Conservation (phyloP, 2,888 invertebrate species). For the Dugesia japonica region DNA sequence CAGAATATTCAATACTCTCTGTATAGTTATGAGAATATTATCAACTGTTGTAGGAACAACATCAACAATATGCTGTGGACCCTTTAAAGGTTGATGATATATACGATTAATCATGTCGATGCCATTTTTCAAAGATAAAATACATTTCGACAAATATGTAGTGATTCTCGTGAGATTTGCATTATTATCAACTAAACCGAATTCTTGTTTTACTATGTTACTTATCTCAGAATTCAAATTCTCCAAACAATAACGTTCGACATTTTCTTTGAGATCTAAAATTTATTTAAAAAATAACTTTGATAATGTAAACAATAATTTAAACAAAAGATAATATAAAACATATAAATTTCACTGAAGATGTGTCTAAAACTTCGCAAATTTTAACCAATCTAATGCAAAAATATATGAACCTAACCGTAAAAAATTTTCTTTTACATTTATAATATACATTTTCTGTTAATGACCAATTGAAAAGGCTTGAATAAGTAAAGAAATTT, state of each 20-base stretch:
- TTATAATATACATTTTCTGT: too few relatives aligned
- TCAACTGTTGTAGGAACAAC: not conserved
- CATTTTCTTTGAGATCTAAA: constrained; percentile 8
- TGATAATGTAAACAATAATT: too few relatives aligned
- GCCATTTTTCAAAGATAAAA: not conserved
- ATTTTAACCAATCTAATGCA: too few relatives aligned
- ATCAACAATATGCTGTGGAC: not conserved
- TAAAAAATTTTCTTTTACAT: too few relatives aligned
- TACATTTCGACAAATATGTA: not conserved
- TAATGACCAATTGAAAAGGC: too few relatives aligned
- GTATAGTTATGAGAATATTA: not conserved
- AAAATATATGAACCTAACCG: too few relatives aligned
- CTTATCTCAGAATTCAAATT: not conserved
- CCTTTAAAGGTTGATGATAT: constrained; percentile 2
- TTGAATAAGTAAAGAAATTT: too few relatives aligned
- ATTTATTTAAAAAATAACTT: too few relatives aligned
- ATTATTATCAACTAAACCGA: not conserved
- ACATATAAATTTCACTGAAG: too few relatives aligned
- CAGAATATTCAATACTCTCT: constrained; percentile 1
- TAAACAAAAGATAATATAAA: too few relatives aligned
- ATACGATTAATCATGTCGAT: not conserved
- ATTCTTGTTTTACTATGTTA: not conserved
- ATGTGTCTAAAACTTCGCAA: too few relatives aligned
- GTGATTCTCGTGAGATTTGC: not conserved
- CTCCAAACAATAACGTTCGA: not conserved